A percentile compares a stretch with the other conserved stretches of the same genome.
Conservation (phyloP, 1,140 invertebrate species). For the Papilio glaucus region DNA sequence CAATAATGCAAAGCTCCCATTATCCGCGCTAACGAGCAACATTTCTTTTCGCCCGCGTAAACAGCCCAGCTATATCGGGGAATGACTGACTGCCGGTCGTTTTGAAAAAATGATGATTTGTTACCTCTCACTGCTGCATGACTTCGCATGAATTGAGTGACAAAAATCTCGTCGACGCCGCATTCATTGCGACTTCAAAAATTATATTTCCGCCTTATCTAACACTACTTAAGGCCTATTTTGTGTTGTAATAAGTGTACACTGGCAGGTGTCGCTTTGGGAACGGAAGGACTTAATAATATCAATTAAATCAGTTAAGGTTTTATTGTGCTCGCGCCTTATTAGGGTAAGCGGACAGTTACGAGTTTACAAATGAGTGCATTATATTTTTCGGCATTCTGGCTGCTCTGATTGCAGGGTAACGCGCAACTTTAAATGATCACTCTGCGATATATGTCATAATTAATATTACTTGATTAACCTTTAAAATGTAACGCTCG, state of each 20-base stretch:
- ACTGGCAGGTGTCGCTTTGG: conserved; percentile 54
- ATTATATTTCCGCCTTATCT: conserved; percentile 37
- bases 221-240: conserved; percentile 40
- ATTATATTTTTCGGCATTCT: conserved; percentile 51
- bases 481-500: conserved; percentile 33
- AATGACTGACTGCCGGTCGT: conserved; percentile 57
- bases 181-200: conserved; percentile 37
- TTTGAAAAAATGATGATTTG: conserved; percentile 80
- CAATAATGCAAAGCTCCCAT: conserved; percentile 73
- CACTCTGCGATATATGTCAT: conserved; percentile 27
- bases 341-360: conserved; percentile 63
- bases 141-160: conserved; percentile 73
- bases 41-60: conserved; percentile 67
- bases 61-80: conserved; percentile 57
- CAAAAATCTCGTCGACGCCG: conserved; percentile 66
- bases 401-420: conserved; percentile 45
- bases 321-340: conserved; percentile 65
- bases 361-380: conserved; percentile 59
- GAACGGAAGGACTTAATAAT: conserved; percentile 68
- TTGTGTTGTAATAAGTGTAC: conserved; percentile 37
- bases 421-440: conserved; percentile 29
- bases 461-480: conserved; percentile 38
- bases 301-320: conserved; percentile 76
- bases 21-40: conserved; percentile 72
- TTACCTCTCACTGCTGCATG: conserved; percentile 59